Evolutionary conservation across 2,888 invertebrate genomes (phyloP).

Genomic region (Cataglyphis albicans): DNA sequence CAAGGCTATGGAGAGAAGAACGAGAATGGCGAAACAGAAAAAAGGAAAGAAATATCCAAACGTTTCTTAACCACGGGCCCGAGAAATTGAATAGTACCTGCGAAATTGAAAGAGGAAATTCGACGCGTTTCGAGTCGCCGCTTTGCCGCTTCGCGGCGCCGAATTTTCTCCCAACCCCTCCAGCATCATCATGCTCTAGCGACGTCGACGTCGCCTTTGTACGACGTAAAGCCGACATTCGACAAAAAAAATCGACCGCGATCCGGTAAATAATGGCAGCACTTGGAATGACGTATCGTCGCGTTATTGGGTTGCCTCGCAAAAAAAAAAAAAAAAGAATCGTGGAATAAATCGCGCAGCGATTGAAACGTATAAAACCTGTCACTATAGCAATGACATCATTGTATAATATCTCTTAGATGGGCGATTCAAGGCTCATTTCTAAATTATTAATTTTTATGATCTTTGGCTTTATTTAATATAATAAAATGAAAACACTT

Average conservation of each 20-base stretch:
- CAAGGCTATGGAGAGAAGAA: slow-evolving; percentile 39
- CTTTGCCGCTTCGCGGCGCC: slow-evolving; percentile 73
- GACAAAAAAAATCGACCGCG: slow-evolving; percentile 39
- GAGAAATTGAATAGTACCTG: slow-evolving; percentile 83
- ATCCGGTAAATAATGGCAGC: slow-evolving; percentile 16
- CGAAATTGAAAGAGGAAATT: slow-evolving; percentile 82
- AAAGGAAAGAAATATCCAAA: slow-evolving; percentile 67
- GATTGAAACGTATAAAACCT: slow-evolving; percentile 20
- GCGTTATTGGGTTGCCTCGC: slow-evolving; percentile 11
- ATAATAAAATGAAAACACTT: not conserved
- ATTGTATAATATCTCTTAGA: not conserved
- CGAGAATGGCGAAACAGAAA: slow-evolving; percentile 16
- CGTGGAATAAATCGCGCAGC: slow-evolving; percentile 23
- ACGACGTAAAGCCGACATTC: slow-evolving; percentile 38
- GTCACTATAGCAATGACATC: not conserved
- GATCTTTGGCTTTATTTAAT: not conserved
- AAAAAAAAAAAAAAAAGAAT: not conserved
- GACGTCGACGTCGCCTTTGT: slow-evolving; percentile 51
- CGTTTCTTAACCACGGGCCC: slow-evolving; percentile 75
- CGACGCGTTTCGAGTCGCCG: slow-evolving; percentile 75
- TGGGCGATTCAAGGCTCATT: too few species aligned
- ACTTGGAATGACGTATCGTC: slow-evolving; percentile 44
- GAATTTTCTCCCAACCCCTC: slow-evolving; percentile 64
- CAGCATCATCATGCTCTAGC: slow-evolving; percentile 23
- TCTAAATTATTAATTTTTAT: not conserved